A percentile compares a stretch with the other conserved stretches of the same genome.
Evolutionary conservation across 2,113 vertebrate genomes (phyloP).

Genomic region (Ploceus nigricollis): DNA sequence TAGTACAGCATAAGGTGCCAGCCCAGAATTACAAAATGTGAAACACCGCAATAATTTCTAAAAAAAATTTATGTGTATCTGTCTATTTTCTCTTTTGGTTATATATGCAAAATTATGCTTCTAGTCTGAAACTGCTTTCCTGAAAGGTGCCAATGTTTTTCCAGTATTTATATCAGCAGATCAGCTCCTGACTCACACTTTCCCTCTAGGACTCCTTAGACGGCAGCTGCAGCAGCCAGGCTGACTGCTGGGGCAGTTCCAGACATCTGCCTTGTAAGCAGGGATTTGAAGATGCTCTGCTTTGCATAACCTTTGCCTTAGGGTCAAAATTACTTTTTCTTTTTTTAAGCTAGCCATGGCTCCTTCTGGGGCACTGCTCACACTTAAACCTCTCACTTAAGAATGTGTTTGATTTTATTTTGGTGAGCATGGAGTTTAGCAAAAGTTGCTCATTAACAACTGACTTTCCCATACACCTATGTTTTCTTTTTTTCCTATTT

Average conservation of each 20-base stretch:
- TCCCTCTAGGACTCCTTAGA: not conserved
- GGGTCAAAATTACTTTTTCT: not conserved
- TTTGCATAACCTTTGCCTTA: not conserved
- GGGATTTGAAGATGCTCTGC: not conserved
- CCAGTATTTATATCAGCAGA: not conserved
- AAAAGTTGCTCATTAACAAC: not conserved
- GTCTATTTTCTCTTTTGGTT: not conserved
- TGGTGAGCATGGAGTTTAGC: not conserved
- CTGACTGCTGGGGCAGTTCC: not conserved
- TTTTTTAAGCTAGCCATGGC: not conserved
- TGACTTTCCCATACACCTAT: not conserved
- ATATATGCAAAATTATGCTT: not conserved
- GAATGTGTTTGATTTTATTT: not conserved
- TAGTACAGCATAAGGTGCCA: not conserved
- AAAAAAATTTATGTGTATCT: not conserved
- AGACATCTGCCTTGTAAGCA: not conserved
- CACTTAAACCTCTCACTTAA: not conserved
- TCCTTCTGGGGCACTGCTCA: not conserved
- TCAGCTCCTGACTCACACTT: not conserved
- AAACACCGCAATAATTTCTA: not conserved
- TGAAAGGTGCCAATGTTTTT: not conserved
- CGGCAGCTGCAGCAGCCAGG: fast-evolving
- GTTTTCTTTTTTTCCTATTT: not conserved
- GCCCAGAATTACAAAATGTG: not conserved
- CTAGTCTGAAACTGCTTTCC: not conserved